These are phyloP conservation scores for Limnephilus auricula DNA, from an alignment of 2,888 invertebrate genomes.

Conservation along the genomic window DNA sequence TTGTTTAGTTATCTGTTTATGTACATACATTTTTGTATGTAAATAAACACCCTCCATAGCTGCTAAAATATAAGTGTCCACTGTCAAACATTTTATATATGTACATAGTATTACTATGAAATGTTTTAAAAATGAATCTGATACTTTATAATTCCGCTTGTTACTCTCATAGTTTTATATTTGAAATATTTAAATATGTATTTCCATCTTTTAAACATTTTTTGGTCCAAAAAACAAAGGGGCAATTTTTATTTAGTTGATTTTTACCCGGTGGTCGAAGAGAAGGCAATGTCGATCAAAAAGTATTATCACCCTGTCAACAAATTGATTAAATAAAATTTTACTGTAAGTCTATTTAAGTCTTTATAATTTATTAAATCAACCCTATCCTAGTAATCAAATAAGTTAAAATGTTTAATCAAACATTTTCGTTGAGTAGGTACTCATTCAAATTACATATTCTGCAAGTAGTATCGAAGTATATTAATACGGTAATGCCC, in stretches of 20 bases:
- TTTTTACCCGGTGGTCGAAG: conserved; percentile 5
- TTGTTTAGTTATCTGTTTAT: conserved; percentile 2
- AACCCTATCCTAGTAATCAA: neutral
- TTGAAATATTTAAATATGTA: conserved; percentile 12
- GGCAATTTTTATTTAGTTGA: conserved; percentile 18
- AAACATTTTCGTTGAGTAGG: neutral
- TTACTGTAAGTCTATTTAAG: conserved; percentile 22
- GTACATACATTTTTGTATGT: neutral
- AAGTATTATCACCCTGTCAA: conserved; percentile 44
- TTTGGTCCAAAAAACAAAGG: neutral
- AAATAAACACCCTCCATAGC: neutral
- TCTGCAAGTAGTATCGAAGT: too few species aligned
- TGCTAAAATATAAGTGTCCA: neutral
- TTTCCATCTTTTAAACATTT: neutral
- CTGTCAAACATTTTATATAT: neutral
- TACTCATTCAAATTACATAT: neutral
- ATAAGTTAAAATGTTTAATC: neutral
- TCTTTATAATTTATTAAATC: neutral
- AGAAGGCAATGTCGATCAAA: conserved; percentile 29
- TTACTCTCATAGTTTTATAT: conserved; percentile 16
- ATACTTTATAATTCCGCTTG: neutral
- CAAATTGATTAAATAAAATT: conserved; percentile 49
- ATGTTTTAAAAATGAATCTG: conserved; percentile 10
- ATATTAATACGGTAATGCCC: too few species aligned
- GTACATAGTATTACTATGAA: neutral